Evolutionary conservation across 2,113 vertebrate genomes (phyloP).

Genomic region (Beaufortia kweichowensis): DNA sequence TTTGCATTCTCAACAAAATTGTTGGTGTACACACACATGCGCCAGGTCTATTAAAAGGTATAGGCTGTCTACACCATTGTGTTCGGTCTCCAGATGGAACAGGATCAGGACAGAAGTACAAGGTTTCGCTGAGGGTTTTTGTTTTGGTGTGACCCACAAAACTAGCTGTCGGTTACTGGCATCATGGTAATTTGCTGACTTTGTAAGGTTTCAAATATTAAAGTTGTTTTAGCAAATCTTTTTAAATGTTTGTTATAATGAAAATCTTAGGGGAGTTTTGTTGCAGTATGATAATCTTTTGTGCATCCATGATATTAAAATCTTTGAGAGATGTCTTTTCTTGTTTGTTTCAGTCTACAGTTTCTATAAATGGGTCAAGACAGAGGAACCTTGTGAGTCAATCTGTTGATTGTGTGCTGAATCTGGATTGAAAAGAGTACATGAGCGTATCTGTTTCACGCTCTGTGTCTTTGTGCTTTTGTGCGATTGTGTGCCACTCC

Average conservation of each 20-base stretch:
- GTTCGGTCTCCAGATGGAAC: neutral
- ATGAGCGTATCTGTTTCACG: conserved; percentile 25
- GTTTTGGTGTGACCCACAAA: neutral
- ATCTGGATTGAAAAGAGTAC: neutral
- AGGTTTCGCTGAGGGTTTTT: neutral
- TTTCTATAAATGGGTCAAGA: conserved; percentile 27
- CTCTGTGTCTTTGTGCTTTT: neutral
- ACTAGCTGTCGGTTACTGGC: neutral
- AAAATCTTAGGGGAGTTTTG: no score
- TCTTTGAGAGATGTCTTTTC: neutral
- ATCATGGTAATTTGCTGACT: neutral
- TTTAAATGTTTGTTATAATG: no score
- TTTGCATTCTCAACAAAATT: no score
- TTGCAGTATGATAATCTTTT: no score
- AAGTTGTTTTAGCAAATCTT: no score
- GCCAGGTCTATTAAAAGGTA: no score
- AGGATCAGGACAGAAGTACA: neutral
- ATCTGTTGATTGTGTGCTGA: neutral
- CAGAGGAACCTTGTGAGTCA: conserved; percentile 4
- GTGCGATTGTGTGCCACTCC: conserved; percentile 12
- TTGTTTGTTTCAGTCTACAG: no score
- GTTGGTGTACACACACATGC: no score
- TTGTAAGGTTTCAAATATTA: neutral
- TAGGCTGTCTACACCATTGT: neutral
- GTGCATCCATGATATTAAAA: no score